Base-by-base conservation (phyloP, 2,797 vertebrate species). In the Micropoecilia bifurca region DNA sequence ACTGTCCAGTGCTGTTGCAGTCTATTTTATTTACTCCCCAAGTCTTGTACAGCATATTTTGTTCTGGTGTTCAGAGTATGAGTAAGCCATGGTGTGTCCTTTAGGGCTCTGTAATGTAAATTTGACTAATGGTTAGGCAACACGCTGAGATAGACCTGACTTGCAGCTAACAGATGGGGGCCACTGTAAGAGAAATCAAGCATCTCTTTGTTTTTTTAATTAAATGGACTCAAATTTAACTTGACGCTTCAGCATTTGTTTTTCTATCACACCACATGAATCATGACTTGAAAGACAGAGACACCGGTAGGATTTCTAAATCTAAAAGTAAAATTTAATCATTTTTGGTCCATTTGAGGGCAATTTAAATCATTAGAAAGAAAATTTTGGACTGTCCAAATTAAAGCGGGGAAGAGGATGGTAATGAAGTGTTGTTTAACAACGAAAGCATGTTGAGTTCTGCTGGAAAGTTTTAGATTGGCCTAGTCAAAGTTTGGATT, bases 71-170 rank as follows among this genome's bases (percentile, higher is more conserved):
- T 83, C 84, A 90, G 78, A 69, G 83, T 25, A 83, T 79, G 41
- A 82, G 80, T 78, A 47, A 85, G 43, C 41, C 9, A 10, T 72
- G 33, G 43, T 53, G 77, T 4, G 10, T 84, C 73, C 30, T 75
- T 74, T 87, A 39, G 61, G 71, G 59, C 85, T 89, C 75, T 87
- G 81, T 86, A 47, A 81, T 89, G 80, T 72, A 86, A 91, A 90
- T 91, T 20, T 75, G 74, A 82, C 86, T 85, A 83, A 88, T 90
- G 77, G 78, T 79, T 80, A 86, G 80, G 81, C 48, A 76, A 76
- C 85, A 87, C 57, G 80, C 46, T 53, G 47, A 80, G 48, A 71
- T n/a, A 69, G 4, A 43, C 22, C n/a, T 78, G 81, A 83, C 83
- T 83, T 82, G 69, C 78, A 55, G 68, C 14, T 5, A 68, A 78